Conservation (phyloP, 2,888 invertebrate genomes). For the Spilosoma lubricipeda region DNA sequence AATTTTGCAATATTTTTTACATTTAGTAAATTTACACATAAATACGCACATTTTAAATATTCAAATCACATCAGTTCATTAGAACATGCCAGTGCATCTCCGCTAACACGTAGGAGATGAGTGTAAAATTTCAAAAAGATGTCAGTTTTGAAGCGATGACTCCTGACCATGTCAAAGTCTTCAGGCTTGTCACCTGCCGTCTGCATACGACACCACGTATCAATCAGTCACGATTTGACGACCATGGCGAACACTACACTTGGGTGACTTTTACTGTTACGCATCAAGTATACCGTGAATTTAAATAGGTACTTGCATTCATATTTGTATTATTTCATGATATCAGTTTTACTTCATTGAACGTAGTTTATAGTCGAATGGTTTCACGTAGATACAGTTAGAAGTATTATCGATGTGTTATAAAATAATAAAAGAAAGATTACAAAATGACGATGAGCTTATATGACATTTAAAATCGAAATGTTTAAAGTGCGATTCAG, state of each 20-base stretch:
- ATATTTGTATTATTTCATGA: conserved; percentile 39
- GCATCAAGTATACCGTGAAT: conserved; percentile 43
- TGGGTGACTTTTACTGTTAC: conserved; percentile 46
- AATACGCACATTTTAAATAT: neutral
- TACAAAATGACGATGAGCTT: neutral
- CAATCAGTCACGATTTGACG: conserved; percentile 68
- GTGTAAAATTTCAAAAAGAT: conserved; percentile 74
- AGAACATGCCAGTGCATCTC: neutral
- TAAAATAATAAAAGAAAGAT: neutral
- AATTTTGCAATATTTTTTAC: neutral
- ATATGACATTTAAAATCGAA: neutral
- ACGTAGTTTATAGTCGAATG: neutral
- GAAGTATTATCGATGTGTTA: neutral
- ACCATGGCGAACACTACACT: conserved; percentile 65
- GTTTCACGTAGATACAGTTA: neutral
- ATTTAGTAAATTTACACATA: neutral
- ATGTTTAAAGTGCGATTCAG: too few relatives aligned
- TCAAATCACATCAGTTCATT: conserved; percentile 8
- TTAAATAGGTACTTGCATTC: conserved; percentile 34
- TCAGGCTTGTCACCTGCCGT: conserved; percentile 49
- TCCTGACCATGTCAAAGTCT: conserved; percentile 73
- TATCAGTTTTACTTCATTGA: conserved; percentile 40
- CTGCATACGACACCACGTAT: conserved; percentile 57
- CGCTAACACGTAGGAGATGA: conserved; percentile 29
- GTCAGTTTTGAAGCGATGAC: conserved; percentile 70